Base-by-base conservation (phyloP, 1,140 invertebrate species). In the Drosophila asahinai region DNA sequence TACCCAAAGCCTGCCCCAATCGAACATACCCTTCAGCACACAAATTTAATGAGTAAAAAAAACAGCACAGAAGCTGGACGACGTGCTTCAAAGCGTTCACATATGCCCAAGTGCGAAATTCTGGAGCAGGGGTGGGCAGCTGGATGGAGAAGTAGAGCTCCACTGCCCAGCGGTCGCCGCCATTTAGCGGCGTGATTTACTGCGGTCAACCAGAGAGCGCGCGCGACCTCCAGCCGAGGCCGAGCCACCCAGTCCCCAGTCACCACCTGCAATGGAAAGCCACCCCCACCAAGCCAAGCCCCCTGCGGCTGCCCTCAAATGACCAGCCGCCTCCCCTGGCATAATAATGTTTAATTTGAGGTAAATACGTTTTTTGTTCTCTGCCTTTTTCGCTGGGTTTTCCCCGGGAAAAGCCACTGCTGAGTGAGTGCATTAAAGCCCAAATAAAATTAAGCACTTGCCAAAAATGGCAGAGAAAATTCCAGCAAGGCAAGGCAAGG, bases 271-370 rank as follows among this genome's bases (percentile, higher is more conserved):
- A 15, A 22, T 38, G 52, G 11, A 36, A 55, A 22, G 54, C 54
- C 36, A 57, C 54, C 54, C 33, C 54, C 54, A 36, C 61, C 65
- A 22, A 22, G 74, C 80, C 77, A 89, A 57, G 22, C 86, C 80
- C 70, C 62, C 80, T 91, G 82, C 82, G 86, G 86, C 73, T 83
- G 73, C 73, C 87, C 76, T 72, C 77, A 91, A 91, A 91, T 91
- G 86, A 91, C 86, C 86, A 86, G 72, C 58, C 36, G 38, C 59
- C 68, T 71, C 42, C 59, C 47, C 66, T 63, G 55, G 87, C 83
- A 91, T 91, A 91, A 91, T 91, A 87, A 91, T 87, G 89, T 91
- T 91, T 91, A 84, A 91, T 91, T 91, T 84, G 86, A 90, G 86
- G 86, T 90, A 90, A 90, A 90, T 82, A 90, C 79, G 86, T 90